A percentile compares a stretch with the other conserved stretches of the same genome.
These are phyloP conservation scores for Peromyscus leucopus DNA, from an alignment of 2,113 vertebrate genomes.

Conservation along the genomic window DNA sequence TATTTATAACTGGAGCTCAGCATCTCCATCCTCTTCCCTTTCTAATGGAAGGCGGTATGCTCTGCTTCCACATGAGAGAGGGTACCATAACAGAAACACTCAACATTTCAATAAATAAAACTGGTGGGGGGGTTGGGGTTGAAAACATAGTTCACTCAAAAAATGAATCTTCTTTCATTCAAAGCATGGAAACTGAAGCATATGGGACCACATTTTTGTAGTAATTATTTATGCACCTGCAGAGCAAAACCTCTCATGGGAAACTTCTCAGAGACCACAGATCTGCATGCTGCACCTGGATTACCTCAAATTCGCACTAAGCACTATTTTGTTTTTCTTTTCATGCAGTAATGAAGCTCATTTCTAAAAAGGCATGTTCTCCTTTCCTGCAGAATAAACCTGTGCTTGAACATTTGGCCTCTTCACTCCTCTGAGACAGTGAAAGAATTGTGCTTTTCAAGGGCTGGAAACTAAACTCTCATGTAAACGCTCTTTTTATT, in stretches of 20 bases:
- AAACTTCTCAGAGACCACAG: slow-evolving; percentile 26
- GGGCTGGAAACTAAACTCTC: background rate
- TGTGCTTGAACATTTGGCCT: background rate
- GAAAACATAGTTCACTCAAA: slow-evolving; percentile 32
- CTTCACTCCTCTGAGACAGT: background rate
- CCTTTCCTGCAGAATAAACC: background rate
- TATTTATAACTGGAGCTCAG: slow-evolving; percentile 58
- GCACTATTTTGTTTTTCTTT: slow-evolving; percentile 61
- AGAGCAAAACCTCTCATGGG: background rate
- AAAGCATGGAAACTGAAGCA: slow-evolving; percentile 44
- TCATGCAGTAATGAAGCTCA: background rate
- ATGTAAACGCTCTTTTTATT: background rate
- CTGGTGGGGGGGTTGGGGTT: background rate
- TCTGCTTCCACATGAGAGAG: background rate
- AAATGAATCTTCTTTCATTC: slow-evolving; percentile 58
- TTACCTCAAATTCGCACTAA: slow-evolving; percentile 4
- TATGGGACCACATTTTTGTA: background rate
- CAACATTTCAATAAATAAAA: slow-evolving; percentile 55
- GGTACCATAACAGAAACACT: background rate
- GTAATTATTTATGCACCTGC: slow-evolving; percentile 51
- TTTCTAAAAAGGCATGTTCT: background rate
- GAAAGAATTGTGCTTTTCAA: background rate
- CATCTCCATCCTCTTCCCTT: slow-evolving; percentile 1
- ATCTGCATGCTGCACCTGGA: background rate
- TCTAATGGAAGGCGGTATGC: background rate